Conservation (phyloP, 2,797 vertebrate genomes). For the Pyrocephalus nanus region DNA sequence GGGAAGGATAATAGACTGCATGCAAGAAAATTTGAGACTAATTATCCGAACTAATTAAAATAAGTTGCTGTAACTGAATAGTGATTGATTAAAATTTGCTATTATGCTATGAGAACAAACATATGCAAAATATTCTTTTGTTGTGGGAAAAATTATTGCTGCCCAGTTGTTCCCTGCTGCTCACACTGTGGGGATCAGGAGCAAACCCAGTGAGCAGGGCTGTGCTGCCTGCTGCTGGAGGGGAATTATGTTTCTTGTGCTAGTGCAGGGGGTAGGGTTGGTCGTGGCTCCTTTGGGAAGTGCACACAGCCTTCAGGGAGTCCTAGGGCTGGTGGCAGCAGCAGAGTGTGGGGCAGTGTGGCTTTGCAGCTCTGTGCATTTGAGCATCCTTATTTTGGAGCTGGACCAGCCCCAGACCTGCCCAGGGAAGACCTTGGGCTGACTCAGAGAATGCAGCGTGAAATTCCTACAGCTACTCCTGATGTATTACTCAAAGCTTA, state of each 20-base stretch:
- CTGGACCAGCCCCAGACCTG: background rate
- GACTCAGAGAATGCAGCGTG: background rate
- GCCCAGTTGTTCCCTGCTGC: background rate
- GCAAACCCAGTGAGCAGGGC: background rate
- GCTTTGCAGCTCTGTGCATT: background rate
- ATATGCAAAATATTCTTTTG: background rate
- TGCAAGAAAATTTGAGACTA: background rate
- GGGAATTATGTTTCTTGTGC: background rate
- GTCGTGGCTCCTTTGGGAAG: background rate
- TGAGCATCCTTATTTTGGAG: background rate
- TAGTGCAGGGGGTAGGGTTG: background rate
- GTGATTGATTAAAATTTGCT: background rate
- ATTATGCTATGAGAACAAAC: background rate
- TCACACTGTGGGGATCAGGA: background rate
- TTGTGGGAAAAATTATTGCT: background rate
- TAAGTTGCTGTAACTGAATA: background rate
- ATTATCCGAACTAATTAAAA: background rate
- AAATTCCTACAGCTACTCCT: background rate
- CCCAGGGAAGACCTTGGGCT: background rate
- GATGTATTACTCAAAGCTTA: background rate
- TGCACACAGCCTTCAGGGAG: background rate
- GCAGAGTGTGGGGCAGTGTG: fast-evolving
- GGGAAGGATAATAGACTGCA: background rate
- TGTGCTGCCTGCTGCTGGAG: background rate
- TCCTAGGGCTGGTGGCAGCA: background rate